Evolutionary conservation across 35 echinoderm and acorn worm species (phyloP), one percentile per base, ranked within the genome.

Genomic region (Hemicentrotus pulcherrimus): DNA sequence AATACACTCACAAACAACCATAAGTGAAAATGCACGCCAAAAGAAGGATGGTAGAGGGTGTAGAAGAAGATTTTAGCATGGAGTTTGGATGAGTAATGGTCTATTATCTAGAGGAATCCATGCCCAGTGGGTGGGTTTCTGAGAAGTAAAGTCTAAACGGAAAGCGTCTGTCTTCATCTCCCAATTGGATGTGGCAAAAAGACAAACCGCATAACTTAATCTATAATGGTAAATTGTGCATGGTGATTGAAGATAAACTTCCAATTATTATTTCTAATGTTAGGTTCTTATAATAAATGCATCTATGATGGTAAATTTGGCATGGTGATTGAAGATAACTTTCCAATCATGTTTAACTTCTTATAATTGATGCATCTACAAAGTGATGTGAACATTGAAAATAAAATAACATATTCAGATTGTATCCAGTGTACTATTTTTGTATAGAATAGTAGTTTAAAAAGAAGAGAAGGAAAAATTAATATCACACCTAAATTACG

Each of bases 71-170:
- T 10, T 41, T 55, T 28, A 78, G 65, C 65, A 0, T 78, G 7
- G 65, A 78, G 65, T 78, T 78, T 78, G 88, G 88, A 90, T 90
- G 88, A 90, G 88, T 90, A 90, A 90, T 90, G 88, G 32, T 90
- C 16, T 90, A 90, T 90, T 90, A 90, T 90, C 88, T 90, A 46
- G 32, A 33, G 88, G 88, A 90, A 90, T 90, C 88, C 46, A 33
- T 90, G 88, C 88, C 88, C 88, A 45, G 88, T 90, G 88, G 88
- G 88, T 90, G 88, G 88, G 32, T 90, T 90, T 90, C 88, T 47
- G 32, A 90, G 88, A 90, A 90, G 87, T n/a, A 14, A 89, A 89
- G 46, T 90, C 32, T 41, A 41, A 90, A 47, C 88, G 46, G 46
- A 90, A 90, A 90, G 88, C 32, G 13, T 90, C 46, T 32, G 88